These are phyloP conservation scores for Caenorhabditis uteleia DNA, from an alignment of 2,888 invertebrate species.

Conservation along the genomic window DNA sequence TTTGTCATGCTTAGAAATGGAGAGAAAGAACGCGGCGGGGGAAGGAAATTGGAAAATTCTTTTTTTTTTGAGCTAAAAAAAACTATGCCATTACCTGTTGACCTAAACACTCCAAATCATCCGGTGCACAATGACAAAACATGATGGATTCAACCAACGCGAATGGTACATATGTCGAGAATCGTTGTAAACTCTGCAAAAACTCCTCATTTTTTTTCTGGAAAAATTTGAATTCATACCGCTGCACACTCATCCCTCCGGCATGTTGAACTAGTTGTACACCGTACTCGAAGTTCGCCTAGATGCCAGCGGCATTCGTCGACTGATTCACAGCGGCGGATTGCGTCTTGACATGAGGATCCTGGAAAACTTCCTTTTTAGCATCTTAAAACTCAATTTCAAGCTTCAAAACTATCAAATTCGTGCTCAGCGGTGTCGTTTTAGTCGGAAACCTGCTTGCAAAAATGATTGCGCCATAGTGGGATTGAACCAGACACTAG, in stretches of 20 bases:
- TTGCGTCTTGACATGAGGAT: conserved; percentile 58
- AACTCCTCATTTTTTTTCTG: too few species aligned
- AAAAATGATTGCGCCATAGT: too few species aligned
- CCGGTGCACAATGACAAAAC: conserved; percentile 63
- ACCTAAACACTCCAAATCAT: conserved; percentile 51
- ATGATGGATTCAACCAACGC: conserved; percentile 58
- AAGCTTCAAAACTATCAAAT: too few species aligned
- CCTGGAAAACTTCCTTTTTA: conserved; percentile 35
- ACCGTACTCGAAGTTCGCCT: conserved; percentile 57
- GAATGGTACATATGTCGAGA: conserved; percentile 58
- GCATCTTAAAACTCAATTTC: too few species aligned
- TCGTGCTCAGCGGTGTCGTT: not conserved
- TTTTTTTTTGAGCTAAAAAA: not conserved
- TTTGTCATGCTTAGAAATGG: not conserved
- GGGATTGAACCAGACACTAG: too few species aligned
- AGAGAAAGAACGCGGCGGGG: not conserved
- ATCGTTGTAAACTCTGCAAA: conserved; percentile 47
- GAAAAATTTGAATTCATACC: conserved; percentile 32
- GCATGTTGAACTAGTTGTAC: conserved; percentile 38
- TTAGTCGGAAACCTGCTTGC: not conserved
- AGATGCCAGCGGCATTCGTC: conserved; percentile 64
- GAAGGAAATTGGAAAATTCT: not conserved
- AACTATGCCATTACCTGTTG: conserved; percentile 59
- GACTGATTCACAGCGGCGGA: conserved; percentile 53
- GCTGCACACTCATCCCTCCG: conserved; percentile 56